Conservation (phyloP, 2,888 invertebrate genomes). For the Prostheceraeus crozeri region DNA sequence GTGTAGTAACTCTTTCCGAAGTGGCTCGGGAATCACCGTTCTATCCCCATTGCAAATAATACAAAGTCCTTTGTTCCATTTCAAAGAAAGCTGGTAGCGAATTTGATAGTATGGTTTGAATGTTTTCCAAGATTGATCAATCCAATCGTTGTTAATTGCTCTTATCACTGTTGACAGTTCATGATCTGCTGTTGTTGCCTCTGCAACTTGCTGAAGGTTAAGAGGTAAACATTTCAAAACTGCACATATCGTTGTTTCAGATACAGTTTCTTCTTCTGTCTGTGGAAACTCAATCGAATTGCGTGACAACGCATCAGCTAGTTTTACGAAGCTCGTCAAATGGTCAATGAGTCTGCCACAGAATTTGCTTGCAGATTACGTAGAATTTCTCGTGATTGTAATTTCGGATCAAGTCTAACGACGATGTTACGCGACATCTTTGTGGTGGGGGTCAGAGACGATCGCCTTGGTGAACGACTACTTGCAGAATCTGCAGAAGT, state of each 20-base stretch:
- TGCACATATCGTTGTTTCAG: conserved; percentile 20
- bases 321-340: too few relatives aligned
- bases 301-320: conserved; percentile 27
- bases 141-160: conserved; percentile 21
- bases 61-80: not conserved
- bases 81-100: not conserved
- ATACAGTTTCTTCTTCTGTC: conserved; percentile 17
- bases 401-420: too few relatives aligned
- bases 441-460: too few relatives aligned
- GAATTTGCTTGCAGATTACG: too few relatives aligned
- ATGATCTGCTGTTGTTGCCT: not conserved
- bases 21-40: not conserved
- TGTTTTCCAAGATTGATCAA: conserved; percentile 8
- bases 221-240: conserved; percentile 5
- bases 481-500: too few relatives aligned
- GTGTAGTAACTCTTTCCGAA: not conserved
- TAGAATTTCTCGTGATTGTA: too few relatives aligned
- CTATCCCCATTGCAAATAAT: not conserved
- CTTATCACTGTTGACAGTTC: conserved; percentile 9
- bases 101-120: conserved; percentile 20
- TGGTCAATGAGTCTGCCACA: too few relatives aligned
- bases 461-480: too few relatives aligned
- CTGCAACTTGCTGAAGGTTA: conserved; percentile 10
- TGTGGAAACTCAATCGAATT: conserved; percentile 13
- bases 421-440: too few relatives aligned